A percentile compares a stretch with the other conserved stretches of the same genome.
Evolutionary conservation across 2,113 vertebrate species (phyloP).

Genomic region (Embiotoca jacksoni): DNA sequence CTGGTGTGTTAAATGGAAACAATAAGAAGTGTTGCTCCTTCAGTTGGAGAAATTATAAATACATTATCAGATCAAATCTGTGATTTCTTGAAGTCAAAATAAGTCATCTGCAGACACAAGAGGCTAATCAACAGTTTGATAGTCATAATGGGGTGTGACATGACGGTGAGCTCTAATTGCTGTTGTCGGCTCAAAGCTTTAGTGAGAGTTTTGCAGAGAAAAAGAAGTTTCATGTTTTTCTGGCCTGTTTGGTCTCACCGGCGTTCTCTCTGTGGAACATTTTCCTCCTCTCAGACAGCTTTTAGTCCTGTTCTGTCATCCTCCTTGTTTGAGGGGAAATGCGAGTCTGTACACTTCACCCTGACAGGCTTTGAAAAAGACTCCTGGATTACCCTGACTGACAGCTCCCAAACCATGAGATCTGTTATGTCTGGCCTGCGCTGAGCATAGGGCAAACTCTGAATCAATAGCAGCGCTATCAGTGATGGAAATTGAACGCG

Average conservation of each 20-base stretch:
- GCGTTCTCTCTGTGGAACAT: slow-evolving; percentile 48
- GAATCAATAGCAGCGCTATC: slow-evolving; percentile 90
- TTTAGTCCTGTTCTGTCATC: slow-evolving; percentile 49
- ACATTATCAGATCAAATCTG: too few relatives aligned
- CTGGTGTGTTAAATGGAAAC: too few relatives aligned
- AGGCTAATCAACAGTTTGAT: slow-evolving; percentile 53
- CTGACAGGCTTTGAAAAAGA: slow-evolving; percentile 74
- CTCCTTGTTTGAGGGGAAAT: slow-evolving; percentile 52
- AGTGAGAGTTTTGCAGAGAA: slow-evolving; percentile 39
- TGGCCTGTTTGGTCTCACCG: slow-evolving; percentile 5
- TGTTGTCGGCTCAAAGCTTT: slow-evolving; percentile 16
- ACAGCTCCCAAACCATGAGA: slow-evolving; percentile 85
- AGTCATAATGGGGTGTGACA: slow-evolving; percentile 6
- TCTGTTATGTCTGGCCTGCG: slow-evolving; percentile 85
- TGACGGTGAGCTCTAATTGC: not conserved
- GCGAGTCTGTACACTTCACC: slow-evolving; percentile 62
- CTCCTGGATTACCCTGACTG: slow-evolving; percentile 84
- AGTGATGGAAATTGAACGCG: slow-evolving; percentile 90
- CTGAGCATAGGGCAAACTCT: slow-evolving; percentile 79
- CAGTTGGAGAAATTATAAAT: too few relatives aligned
- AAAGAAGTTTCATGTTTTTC: slow-evolving; percentile 40
- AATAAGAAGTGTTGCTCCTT: too few relatives aligned
- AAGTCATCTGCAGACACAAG: too few relatives aligned
- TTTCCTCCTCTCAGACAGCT: slow-evolving; percentile 48
- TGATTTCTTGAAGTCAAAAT: too few relatives aligned